Base-by-base conservation (phyloP, 2,888 invertebrate genomes). In the Tinea pellionella region DNA sequence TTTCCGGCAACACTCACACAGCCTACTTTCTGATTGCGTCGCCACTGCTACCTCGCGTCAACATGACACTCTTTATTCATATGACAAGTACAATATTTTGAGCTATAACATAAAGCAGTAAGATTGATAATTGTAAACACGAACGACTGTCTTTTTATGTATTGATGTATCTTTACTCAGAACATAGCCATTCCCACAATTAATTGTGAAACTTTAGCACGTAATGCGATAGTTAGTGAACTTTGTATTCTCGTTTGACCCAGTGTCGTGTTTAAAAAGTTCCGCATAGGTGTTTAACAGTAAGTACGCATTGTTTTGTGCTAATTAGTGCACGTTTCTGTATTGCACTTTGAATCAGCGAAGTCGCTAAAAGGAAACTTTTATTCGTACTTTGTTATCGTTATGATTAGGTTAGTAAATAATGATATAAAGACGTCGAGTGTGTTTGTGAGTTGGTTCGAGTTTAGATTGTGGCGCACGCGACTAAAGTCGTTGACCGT, bases 1-100 rank as follows among this genome's bases (percentile, higher is more conserved):
- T 57, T 57, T 57, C 57, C 57, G 57, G 57, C 32, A 57, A 32
- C 57, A 53, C 53, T 53, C 53, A 24, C 47, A 32, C 32, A 57
- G 57, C 57, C 57, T 32, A 57, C 57, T 57, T 57, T 57, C 57
- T 57, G 57, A 53, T 53, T 53, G 53, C 53, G 18, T 19, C 57
- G 32, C 32, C 57, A 13, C 30, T 32, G 15, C 32, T 32, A 15
- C 57, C n/a, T 32, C 57, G 8, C 24, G 19, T 19, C 29, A 19
- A 18, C 19, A 37, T 9, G 9, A n/a, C 37, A 37, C 37, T 37
- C 37, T 9, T 19, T 55, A 18, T n/a, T 29, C 55, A 55, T 29
- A 8, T 55, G 11, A 11, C n/a, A 24, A 55, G 19, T 55, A 9
- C 9, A 47, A 47, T 15, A 47, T n/a, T 47, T 47, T 47, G 47